These are phyloP conservation scores for Drosophila bocki DNA, from an alignment of 1,140 invertebrate genomes.

Conservation along the genomic window DNA sequence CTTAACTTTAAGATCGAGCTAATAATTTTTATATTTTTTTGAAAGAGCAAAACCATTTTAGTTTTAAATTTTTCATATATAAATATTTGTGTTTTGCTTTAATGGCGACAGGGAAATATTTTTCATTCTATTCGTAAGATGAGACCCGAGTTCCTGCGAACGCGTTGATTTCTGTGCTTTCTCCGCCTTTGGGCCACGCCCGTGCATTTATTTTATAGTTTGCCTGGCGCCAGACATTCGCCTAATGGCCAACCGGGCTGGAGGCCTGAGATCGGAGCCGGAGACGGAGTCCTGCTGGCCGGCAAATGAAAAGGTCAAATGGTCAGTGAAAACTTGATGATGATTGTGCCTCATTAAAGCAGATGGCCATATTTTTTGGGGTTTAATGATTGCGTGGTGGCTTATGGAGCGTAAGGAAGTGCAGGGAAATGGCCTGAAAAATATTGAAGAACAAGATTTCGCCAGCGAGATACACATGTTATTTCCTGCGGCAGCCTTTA, in stretches of 20 bases:
- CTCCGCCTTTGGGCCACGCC: conserved; percentile 55
- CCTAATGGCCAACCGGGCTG: conserved; percentile 48
- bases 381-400: conserved; percentile 36
- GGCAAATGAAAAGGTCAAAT: conserved; percentile 65
- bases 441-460: conserved; percentile 34
- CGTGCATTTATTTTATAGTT: conserved; percentile 76
- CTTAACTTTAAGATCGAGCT: not conserved
- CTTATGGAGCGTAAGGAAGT: conserved; percentile 27
- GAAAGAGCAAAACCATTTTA: not conserved
- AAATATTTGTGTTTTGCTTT: not conserved
- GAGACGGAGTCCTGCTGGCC: conserved; percentile 34
- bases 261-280: conserved; percentile 37
- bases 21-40: not conserved
- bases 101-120: conserved; percentile 1
- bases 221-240: conserved; percentile 70
- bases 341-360: conserved; percentile 50
- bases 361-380: conserved; percentile 46
- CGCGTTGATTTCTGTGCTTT: conserved; percentile 18
- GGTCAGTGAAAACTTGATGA: conserved; percentile 61
- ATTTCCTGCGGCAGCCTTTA: not conserved
- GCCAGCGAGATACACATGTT: conserved; percentile 8
- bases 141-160: not conserved
- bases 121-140: not conserved
- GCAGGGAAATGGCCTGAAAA: conserved; percentile 32
- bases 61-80: not conserved